These are phyloP conservation scores for Oscarella lobularis DNA, from an alignment of 37 sponge, comb jelly and placozoan species.

Conservation along the genomic window DNA sequence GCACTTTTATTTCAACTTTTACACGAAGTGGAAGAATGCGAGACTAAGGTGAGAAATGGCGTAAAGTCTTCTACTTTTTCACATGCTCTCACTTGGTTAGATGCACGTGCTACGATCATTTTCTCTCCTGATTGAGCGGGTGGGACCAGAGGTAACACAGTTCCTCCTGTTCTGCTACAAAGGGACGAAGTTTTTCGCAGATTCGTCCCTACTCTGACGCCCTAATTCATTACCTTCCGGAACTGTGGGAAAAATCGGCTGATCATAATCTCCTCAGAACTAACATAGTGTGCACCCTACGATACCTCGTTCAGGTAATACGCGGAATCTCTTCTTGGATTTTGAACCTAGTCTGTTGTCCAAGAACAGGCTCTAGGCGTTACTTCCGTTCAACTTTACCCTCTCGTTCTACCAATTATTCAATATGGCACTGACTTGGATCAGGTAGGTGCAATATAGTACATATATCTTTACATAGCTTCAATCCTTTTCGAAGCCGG, in stretches of 20 bases:
- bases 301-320: slow-evolving; percentile 15
- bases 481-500: neutral
- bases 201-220: slow-evolving; percentile 47
- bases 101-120: slow-evolving; percentile 44
- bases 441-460: neutral
- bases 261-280: slow-evolving; percentile 37
- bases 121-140: slow-evolving; percentile 43
- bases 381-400: slow-evolving; percentile 42
- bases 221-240: slow-evolving; percentile 39
- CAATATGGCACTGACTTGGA: slow-evolving; percentile 24
- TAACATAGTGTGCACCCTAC: slow-evolving; percentile 40
- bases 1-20: slow-evolving; percentile 35
- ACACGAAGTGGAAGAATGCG: slow-evolving; percentile 13
- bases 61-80: neutral
- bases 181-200: no score
- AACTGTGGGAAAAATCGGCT: slow-evolving; percentile 9
- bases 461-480: neutral
- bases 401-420: slow-evolving; percentile 53
- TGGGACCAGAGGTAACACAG: slow-evolving; percentile 26
- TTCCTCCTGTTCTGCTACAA: no score
- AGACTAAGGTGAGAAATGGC: slow-evolving; percentile 21
- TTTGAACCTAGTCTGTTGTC: neutral
- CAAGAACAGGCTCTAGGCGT: slow-evolving; percentile 26
- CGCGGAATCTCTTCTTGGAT: neutral
- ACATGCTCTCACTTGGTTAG: slow-evolving; percentile 12